Evolutionary conservation across 1,140 invertebrate species (phyloP), one percentile per base, ranked within the genome.

Genomic region (Amphibalanus amphitrite): DNA sequence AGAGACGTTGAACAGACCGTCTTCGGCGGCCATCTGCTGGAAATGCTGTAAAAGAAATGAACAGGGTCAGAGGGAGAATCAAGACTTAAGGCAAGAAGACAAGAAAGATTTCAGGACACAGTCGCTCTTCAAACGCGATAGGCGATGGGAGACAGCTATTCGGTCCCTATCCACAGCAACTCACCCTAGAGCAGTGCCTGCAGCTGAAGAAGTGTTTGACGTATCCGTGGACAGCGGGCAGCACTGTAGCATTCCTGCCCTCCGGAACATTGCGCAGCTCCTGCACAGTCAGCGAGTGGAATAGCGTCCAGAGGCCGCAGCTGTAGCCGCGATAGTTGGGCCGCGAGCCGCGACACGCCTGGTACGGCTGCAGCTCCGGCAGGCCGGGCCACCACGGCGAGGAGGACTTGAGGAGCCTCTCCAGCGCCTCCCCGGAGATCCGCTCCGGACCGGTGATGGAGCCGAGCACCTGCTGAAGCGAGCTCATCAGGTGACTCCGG

Each of bases 161-260:
- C n/a, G n/a, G n/a, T n/a, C n/a, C n/a, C n/a, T n/a, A n/a, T n/a
- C n/a, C n/a, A n/a, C n/a, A n/a, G n/a, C 38, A 8, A 65, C 64
- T 3, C 20, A 65, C 64, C 64, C n/a, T 8, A 3, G 89, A 84
- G 79, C 97, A 99, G 74, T 95, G 89, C 33, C 85, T 83, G 80
- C 97, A 99, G 6, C 94, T 91, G 81, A 99, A 97, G 81, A 96
- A 99, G 80, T 93, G 77, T 77, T 90, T 89, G 40, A 99, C 85
- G 77, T 96, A 98, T 10, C 87, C 90, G 78, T 90, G 83, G 83
- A 99, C 93, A 0, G 89, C 88, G 74, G 84, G 80, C 0, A 98
- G 80, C 20, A 97, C 87, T 26, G 71, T 74, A 30, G 75, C 71
- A 70, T 77, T 76, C 70, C 75, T 73, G 71, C 76, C 73, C 81